Evolutionary conservation across 2,113 vertebrate genomes (phyloP), one percentile per base, ranked within the genome.

Genomic region (Apodemus speciosus): DNA sequence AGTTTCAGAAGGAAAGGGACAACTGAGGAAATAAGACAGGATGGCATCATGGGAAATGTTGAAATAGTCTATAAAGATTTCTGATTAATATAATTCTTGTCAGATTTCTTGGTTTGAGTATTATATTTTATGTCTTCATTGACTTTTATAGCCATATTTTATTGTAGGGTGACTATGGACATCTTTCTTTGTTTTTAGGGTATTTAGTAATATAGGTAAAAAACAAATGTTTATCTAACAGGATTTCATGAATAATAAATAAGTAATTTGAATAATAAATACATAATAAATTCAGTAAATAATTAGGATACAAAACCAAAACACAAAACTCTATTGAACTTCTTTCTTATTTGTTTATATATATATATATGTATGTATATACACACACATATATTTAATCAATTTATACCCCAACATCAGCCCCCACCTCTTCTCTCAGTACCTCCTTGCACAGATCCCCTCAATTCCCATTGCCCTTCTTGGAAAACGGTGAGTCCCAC

Each of bases 51-150:
- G 11, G 38, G 23, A 79, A 66, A 89, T 89, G 30, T 85, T 89
- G 49, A 85, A 79, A 68, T 73, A 85, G 8, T 21, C 25, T 79
- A 80, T 46, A 38, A 79, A 73, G 71, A 15, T 40, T 89, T 49
- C 56, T 79, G 60, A 69, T 20, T 7, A 73, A 32, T 88, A 86
- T 43, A 83, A 62, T 66, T 85, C 88, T 95, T 85, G 15, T 46
- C 8, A 43, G 14, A 85, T 27, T 66, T 95, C 6, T 64, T 40
- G 2, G n/a, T 71, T 86, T 95, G 56, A 85, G 20, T 79, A 71
- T 15, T 71, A 2, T 2, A 92, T 77, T 79, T 89, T 3, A 53
- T 13, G 46, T 85, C 10, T 46, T 91, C 43, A 73, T 71, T 79
- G 60, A 35, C 0, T 89, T 89, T 68, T 80, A 72, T 85, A 75